Evolutionary conservation across 2,113 vertebrate genomes (phyloP).

Genomic region (Trichomycterus rosablanca): DNA sequence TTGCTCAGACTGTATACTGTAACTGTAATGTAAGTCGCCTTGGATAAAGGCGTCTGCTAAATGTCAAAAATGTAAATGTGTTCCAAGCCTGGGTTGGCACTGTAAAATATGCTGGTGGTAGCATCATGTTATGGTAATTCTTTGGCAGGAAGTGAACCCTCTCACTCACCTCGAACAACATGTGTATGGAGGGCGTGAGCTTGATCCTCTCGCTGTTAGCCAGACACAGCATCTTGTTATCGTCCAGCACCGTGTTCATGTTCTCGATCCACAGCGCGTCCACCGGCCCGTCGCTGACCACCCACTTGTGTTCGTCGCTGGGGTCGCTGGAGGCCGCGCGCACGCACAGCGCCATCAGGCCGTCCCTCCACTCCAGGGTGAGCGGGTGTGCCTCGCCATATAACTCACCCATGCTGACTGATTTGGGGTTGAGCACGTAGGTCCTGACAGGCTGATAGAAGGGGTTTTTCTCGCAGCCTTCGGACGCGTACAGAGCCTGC

Average conservation of each 20-base stretch:
- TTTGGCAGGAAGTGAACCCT: too few relatives aligned
- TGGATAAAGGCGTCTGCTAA: too few relatives aligned
- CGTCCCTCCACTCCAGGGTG: conserved; percentile 85
- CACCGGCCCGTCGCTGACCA: conserved; percentile 81
- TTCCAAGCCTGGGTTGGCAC: too few relatives aligned
- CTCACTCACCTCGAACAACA: conserved; percentile 80
- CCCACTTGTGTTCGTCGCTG: conserved; percentile 79
- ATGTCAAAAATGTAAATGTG: too few relatives aligned
- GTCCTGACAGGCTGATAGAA: conserved; percentile 78
- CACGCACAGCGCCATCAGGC: conserved; percentile 81
- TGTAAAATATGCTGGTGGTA: too few relatives aligned
- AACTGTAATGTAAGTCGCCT: too few relatives aligned
- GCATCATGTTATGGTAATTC: too few relatives aligned
- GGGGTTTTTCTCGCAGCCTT: conserved; percentile 50
- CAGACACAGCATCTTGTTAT: conserved; percentile 88
- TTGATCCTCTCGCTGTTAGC: conserved; percentile 87
- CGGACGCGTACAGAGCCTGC: conserved; percentile 60
- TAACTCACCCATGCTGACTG: conserved; percentile 84
- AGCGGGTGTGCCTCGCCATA: conserved; percentile 80
- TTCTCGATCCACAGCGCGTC: conserved; percentile 92
- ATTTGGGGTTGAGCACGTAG: conserved; percentile 81
- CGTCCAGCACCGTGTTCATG: conserved; percentile 86
- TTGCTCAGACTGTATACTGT: too few relatives aligned
- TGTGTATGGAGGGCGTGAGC: conserved; percentile 78
- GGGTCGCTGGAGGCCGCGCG: conserved; percentile 72